phyloP scores from a whole-genome alignment of 2,888 invertebrate species.

The Darwinula stevensoni region DNA sequence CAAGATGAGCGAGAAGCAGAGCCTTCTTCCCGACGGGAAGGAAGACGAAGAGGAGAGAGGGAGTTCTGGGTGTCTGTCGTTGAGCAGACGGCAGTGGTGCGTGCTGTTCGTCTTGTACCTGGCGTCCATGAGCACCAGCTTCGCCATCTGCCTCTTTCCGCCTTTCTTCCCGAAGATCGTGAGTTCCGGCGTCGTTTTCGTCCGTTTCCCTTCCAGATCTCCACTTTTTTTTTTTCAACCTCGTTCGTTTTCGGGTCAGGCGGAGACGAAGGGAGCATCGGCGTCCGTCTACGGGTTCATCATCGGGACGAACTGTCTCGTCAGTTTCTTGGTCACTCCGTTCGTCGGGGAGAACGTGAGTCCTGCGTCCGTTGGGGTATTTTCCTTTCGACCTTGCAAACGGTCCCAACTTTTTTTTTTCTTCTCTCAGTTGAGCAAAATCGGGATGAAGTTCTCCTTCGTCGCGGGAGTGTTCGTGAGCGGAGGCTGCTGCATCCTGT shows the following conservation, averaged over 20 bases:
- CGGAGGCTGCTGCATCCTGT: constrained; percentile 11
- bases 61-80: too few species aligned
- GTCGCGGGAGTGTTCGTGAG: constrained; percentile 10
- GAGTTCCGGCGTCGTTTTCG: constrained; percentile 7
- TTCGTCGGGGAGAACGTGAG: constrained; percentile 12
- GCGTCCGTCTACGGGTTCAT: constrained; percentile 12
- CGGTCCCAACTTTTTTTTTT: too few species aligned
- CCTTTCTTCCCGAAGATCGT: constrained; percentile 12
- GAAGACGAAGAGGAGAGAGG: too few species aligned
- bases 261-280: constrained; percentile 12
- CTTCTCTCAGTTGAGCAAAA: constrained; percentile 10
- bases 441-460: constrained; percentile 11
- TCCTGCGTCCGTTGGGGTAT: not conserved
- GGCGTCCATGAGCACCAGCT: constrained; percentile 10
- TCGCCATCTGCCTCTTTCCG: constrained; percentile 12
- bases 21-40: too few species aligned
- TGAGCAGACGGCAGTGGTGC: constrained; percentile 9
- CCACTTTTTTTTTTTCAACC: constrained; percentile 3
- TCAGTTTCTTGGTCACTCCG: constrained; percentile 13
- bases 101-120: constrained; percentile 9
- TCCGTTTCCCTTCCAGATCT: too few species aligned
- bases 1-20: too few species aligned
- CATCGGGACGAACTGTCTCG: constrained; percentile 13
- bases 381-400: too few species aligned
- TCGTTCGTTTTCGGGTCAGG: constrained; percentile 9